These are phyloP conservation scores for Antitype chi DNA, from an alignment of 2,888 invertebrate species.

Conservation along the genomic window DNA sequence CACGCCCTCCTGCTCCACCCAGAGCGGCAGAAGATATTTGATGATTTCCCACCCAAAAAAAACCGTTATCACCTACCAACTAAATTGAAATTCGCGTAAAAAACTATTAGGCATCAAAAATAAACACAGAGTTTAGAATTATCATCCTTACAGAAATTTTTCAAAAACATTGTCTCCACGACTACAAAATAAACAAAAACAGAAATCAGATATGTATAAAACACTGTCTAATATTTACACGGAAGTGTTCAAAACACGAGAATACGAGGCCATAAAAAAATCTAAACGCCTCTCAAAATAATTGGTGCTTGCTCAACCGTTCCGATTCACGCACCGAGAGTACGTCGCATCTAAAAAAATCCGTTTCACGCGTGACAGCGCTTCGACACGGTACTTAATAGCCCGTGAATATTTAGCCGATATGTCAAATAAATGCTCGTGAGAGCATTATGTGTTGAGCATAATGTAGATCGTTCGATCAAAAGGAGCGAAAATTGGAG, in stretches of 20 bases:
- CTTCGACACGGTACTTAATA: conserved; percentile 59
- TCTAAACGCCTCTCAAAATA: conserved; percentile 59
- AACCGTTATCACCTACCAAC: too few species aligned
- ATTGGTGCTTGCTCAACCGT: conserved; percentile 52
- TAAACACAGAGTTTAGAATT: neutral
- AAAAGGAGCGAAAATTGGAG: conserved; percentile 19
- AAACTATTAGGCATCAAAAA: neutral
- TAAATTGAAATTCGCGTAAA: neutral
- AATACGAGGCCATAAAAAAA: conserved; percentile 43
- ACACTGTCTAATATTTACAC: neutral
- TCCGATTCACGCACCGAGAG: conserved; percentile 56
- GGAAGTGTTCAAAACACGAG: conserved; percentile 22
- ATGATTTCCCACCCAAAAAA: too few species aligned
- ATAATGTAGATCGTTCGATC: conserved; percentile 45
- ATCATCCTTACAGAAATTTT: neutral
- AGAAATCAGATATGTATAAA: neutral
- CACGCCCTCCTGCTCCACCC: too few species aligned
- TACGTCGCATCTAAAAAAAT: conserved; percentile 40
- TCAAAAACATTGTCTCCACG: neutral
- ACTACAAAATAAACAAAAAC: neutral
- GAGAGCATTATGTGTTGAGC: conserved; percentile 32
- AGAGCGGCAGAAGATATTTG: too few species aligned
- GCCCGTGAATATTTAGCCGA: conserved; percentile 62
- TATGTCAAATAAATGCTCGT: conserved; percentile 62
- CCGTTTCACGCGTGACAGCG: conserved; percentile 54